A percentile compares a stretch with the other conserved stretches of the same genome.
These are phyloP conservation scores for Huso huso DNA, from an alignment of 2,797 vertebrate species.

Conservation along the genomic window DNA sequence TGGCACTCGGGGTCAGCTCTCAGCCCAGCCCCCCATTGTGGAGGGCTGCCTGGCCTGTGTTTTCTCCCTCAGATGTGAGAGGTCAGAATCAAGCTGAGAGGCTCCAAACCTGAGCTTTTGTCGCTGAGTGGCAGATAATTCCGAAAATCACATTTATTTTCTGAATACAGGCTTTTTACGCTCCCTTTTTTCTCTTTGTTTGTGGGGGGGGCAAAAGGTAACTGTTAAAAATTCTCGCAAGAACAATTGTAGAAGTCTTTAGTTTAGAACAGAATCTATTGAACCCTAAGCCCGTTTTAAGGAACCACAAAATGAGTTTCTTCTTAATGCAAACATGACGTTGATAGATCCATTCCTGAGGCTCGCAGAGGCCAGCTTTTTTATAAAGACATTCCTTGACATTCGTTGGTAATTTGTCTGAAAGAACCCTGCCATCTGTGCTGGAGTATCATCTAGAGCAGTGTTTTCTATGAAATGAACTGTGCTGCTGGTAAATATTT, in stretches of 20 bases:
- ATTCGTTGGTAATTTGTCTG: neutral
- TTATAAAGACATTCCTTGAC: slow-evolving; percentile 1
- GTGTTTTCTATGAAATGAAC: neutral
- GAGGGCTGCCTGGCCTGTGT: slow-evolving; percentile 12
- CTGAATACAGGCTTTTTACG: slow-evolving; percentile 18
- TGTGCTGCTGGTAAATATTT: neutral
- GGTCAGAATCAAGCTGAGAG: slow-evolving; percentile 33
- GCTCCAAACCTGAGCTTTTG: slow-evolving; percentile 48
- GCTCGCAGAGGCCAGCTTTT: neutral
- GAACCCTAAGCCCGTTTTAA: neutral
- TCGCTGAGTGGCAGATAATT: slow-evolving; percentile 33
- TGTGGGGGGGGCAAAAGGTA: neutral
- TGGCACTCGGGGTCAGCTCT: slow-evolving; percentile 65
- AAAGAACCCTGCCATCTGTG: neutral
- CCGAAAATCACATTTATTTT: slow-evolving; percentile 40
- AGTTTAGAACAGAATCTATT: slow-evolving; percentile 1
- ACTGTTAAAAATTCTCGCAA: slow-evolving; percentile 14
- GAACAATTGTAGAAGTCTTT: neutral
- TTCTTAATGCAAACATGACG: neutral
- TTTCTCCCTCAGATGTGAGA: slow-evolving; percentile 29
- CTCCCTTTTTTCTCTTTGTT: slow-evolving; percentile 25
- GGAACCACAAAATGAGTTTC: neutral
- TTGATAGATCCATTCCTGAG: neutral
- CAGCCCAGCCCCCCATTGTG: slow-evolving; percentile 32
- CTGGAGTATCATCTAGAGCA: neutral